Conservation (phyloP, 2,797 vertebrate species). For the Kryptopterus vitreolus region DNA sequence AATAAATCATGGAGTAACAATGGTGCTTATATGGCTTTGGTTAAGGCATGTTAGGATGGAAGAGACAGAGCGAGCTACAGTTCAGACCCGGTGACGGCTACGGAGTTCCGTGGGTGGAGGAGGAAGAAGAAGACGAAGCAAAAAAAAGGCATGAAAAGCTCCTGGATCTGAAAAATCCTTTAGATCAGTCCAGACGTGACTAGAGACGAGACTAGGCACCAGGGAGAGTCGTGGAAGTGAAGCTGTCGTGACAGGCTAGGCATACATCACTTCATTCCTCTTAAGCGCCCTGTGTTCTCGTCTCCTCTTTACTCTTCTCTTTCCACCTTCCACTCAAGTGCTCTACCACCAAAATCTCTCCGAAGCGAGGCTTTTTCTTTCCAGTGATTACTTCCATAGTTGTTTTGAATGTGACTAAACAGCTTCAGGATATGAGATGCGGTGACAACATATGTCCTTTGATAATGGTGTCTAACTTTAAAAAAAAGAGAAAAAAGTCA, state of each 20-base stretch:
- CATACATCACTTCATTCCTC: slow-evolving; percentile 21
- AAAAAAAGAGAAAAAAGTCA: too few species aligned
- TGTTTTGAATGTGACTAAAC: not conserved
- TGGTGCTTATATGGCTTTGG: not conserved
- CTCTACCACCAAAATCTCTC: slow-evolving; percentile 24
- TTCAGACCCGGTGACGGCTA: not conserved
- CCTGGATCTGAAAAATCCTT: slow-evolving; percentile 17
- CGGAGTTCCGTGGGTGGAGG: slow-evolving; percentile 6
- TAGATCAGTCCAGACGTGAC: slow-evolving; percentile 24
- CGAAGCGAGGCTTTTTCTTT: not conserved
- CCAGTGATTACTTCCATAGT: not conserved
- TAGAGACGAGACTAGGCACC: not conserved
- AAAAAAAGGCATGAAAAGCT: slow-evolving; percentile 31
- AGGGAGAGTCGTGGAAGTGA: slow-evolving; percentile 8
- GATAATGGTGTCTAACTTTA: too few species aligned
- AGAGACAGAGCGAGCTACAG: not conserved
- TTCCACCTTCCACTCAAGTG: not conserved
- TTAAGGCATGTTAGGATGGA: not conserved
- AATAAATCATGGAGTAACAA: slow-evolving; percentile 10
- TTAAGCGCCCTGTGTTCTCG: slow-evolving; percentile 7
- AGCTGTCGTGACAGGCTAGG: slow-evolving; percentile 30
- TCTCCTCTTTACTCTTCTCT: not conserved
- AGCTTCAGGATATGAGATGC: not conserved
- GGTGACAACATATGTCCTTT: too few species aligned
- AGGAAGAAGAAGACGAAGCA: not conserved